Evolutionary conservation across 2,113 vertebrate species (phyloP), one percentile per base, ranked within the genome.

Genomic region (Parus major): DNA sequence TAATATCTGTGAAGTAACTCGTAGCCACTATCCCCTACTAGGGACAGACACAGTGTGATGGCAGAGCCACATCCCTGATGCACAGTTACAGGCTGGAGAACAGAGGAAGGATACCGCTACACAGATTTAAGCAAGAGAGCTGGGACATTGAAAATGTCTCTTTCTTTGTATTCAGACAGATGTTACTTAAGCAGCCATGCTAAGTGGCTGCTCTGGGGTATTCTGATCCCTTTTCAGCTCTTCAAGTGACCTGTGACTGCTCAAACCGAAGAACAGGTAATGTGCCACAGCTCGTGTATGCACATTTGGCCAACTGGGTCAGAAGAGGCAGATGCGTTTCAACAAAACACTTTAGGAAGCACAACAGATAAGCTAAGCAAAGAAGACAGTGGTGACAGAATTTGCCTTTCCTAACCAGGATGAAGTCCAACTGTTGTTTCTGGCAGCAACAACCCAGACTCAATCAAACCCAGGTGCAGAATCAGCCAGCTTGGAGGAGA

Each of bases 391-490:
- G 80, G 46, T 84, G 73, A 41, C 59, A 79, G 79, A 90, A 90
- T 92, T 91, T 88, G 28, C 39, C 65, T 96, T 93, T 95, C 42
- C 83, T 83, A 90, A 78, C 29, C 56, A 96, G 80, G 88, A 80
- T 61, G 15, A 82, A 84, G 91, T 88, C 87, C 90, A 97, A 92
- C 92, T 91, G 73, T 93, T 97, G 82, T 97, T 97, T 80, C 92
- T 98, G 95, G 96, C 96, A 97, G 71, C 59, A 70, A 31, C 79
- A 88, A 78, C 63, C 81, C 60, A 69, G 68, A 79, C 53, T 96
- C 93, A 92, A 93, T 96, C 88, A 95, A 95, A 72, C n/a, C 88
- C 91, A 95, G 84, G 92, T 95, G 93, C 76, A 92, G 86, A 79
- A 69, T 96, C 93, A 91, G 88, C 86, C 92, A 97, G 86, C 72